These are phyloP conservation scores for Carassius gibelio DNA, from an alignment of 2,113 vertebrate genomes.

Conservation along the genomic window DNA sequence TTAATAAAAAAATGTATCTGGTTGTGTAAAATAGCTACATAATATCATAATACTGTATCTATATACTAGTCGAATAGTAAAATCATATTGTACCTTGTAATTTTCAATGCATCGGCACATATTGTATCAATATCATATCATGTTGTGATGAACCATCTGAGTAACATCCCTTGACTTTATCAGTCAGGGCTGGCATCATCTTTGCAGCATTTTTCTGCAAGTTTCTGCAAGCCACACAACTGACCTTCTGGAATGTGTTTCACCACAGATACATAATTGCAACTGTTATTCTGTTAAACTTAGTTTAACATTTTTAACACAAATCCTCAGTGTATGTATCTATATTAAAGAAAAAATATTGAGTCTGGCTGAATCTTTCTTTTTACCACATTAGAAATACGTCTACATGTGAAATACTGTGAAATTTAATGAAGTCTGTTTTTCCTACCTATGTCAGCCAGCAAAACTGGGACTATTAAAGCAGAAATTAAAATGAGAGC, in stretches of 20 bases:
- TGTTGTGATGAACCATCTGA: too few species aligned
- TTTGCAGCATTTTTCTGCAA: slow-evolving; percentile 49
- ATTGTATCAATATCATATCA: too few species aligned
- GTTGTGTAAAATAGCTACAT: too few species aligned
- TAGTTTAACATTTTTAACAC: background rate
- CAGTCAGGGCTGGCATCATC: slow-evolving; percentile 46
- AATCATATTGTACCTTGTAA: too few species aligned
- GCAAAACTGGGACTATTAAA: slow-evolving; percentile 19
- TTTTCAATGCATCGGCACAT: background rate
- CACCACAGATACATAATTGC: background rate
- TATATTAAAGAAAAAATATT: background rate
- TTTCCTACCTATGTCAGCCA: slow-evolving; percentile 44
- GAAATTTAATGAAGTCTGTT: background rate
- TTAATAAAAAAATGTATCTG: background rate
- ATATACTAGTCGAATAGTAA: too few species aligned
- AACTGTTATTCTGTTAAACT: background rate
- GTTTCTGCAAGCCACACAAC: slow-evolving; percentile 40
- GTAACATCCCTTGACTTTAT: slow-evolving; percentile 17
- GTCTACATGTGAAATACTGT: background rate
- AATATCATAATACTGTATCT: too few species aligned
- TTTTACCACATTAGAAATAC: background rate
- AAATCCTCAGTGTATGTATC: background rate
- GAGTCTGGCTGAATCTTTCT: background rate
- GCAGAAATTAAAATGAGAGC: slow-evolving; percentile 32
- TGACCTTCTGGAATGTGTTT: slow-evolving; percentile 50